Evolutionary conservation across 2,888 invertebrate species (phyloP).

Genomic region (Cephus pulcher): DNA sequence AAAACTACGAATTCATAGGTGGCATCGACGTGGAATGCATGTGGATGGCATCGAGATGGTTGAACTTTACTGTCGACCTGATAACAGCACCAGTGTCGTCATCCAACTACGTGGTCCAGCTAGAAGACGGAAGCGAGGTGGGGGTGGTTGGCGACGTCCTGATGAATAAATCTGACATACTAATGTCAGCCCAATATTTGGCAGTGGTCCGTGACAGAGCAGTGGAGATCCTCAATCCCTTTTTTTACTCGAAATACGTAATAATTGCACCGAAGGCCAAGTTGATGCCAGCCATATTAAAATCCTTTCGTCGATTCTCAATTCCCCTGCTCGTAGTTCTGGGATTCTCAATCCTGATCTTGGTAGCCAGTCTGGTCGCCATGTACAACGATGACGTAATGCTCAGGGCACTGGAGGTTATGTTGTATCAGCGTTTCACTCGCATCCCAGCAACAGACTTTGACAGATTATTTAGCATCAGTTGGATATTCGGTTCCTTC

Average conservation of each 20-base stretch:
- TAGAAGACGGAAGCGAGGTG: slow-evolving; percentile 18
- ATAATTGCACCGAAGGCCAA: slow-evolving; percentile 22
- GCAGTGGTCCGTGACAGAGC: slow-evolving; percentile 8
- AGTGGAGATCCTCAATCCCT: slow-evolving; percentile 24
- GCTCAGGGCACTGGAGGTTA: slow-evolving; percentile 15
- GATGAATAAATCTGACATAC: slow-evolving; percentile 21
- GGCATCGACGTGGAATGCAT: slow-evolving; percentile 30
- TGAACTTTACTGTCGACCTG: slow-evolving; percentile 28
- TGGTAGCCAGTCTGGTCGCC: neutral
- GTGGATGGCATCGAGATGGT: slow-evolving; percentile 17
- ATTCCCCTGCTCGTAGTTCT: neutral
- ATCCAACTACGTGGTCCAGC: slow-evolving; percentile 17
- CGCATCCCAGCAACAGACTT: slow-evolving; percentile 14
- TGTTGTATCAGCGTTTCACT: slow-evolving; percentile 24
- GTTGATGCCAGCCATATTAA: slow-evolving; percentile 21
- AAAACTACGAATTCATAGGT: slow-evolving; percentile 12
- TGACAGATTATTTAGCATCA: slow-evolving; percentile 26
- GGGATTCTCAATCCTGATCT: neutral
- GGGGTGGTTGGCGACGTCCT: slow-evolving; percentile 31
- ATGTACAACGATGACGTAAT: slow-evolving; percentile 9
- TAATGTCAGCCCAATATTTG: slow-evolving; percentile 26
- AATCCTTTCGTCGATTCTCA: slow-evolving; percentile 13
- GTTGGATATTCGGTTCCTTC: slow-evolving; percentile 29
- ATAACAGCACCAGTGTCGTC: slow-evolving; percentile 14
- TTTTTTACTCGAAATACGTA: slow-evolving; percentile 24